Evolutionary conservation across 2,113 vertebrate genomes (phyloP).

Genomic region (Pantherophis guttatus): DNA sequence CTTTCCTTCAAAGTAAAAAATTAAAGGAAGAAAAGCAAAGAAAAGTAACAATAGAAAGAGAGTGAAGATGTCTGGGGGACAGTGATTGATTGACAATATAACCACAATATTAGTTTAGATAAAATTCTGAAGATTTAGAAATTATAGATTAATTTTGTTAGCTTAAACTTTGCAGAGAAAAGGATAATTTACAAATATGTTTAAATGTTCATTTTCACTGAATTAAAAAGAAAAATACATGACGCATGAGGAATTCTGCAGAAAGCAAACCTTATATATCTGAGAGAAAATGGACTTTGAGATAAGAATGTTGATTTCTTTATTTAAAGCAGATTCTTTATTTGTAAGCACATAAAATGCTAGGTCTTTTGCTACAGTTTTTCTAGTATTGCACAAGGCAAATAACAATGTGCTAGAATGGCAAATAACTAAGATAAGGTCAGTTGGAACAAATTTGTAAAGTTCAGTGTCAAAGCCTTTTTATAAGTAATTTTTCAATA

Average conservation of each 20-base stretch:
- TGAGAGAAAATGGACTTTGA: conserved; percentile 48
- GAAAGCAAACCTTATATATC: conserved; percentile 42
- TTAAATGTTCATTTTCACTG: conserved; percentile 19
- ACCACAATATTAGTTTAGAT: not conserved
- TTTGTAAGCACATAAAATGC: conserved; percentile 52
- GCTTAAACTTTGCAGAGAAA: not conserved
- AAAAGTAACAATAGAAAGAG: not conserved
- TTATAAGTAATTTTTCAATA: conserved; percentile 59
- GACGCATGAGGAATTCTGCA: conserved; percentile 48
- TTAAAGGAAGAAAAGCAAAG: not conserved
- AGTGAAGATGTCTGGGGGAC: too few species aligned
- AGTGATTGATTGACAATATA: not conserved
- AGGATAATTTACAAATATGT: not conserved
- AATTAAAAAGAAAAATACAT: conserved; percentile 40
- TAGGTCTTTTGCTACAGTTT: conserved; percentile 26
- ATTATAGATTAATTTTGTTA: not conserved
- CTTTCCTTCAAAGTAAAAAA: not conserved
- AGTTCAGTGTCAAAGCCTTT: conserved; percentile 54
- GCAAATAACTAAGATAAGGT: conserved; percentile 67
- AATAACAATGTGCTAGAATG: conserved; percentile 57
- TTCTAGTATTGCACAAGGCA: conserved; percentile 50
- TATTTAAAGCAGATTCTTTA: conserved; percentile 56
- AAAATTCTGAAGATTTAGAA: not conserved
- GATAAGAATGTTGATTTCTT: conserved; percentile 50
- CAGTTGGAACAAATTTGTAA: conserved; percentile 66